phyloP scores from a whole-genome alignment of 1,140 invertebrate species.

The Dryas iulia region DNA sequence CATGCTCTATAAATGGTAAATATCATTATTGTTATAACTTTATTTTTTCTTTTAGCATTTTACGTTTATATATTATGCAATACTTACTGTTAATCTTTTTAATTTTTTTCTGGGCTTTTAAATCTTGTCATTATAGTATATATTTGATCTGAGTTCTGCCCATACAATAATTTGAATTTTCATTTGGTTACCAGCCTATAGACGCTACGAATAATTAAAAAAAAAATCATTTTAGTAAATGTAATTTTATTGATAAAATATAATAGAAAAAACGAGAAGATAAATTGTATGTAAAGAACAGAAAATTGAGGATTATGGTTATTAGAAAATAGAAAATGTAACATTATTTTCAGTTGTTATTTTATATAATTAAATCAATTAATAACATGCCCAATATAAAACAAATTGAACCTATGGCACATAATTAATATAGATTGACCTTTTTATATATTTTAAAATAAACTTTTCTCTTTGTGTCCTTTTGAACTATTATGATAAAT shows the following conservation, averaged over 20 bases:
- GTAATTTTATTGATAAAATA: no score
- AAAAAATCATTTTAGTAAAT: no score
- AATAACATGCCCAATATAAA: no score
- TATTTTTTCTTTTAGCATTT: background rate
- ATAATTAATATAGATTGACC: background rate
- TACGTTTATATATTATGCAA: background rate
- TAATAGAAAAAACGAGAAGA: no score
- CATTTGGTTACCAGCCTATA: no score
- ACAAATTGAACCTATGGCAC: no score
- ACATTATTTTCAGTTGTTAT: no score
- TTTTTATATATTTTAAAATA: background rate
- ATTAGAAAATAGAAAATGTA: no score
- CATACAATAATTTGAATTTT: background rate
- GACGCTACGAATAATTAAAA: no score
- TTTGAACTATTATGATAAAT: background rate
- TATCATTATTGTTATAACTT: slow-evolving; percentile 25
- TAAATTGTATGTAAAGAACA: no score
- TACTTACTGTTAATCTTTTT: background rate
- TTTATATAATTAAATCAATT: no score
- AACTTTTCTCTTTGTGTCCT: background rate
- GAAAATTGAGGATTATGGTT: no score
- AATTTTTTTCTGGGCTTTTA: background rate
- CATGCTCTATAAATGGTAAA: slow-evolving; percentile 71
- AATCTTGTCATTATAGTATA: background rate
- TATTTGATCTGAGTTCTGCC: background rate